phyloP scores from a whole-genome alignment of 1,140 invertebrate genomes.

The Euura saliciscinereae region DNA sequence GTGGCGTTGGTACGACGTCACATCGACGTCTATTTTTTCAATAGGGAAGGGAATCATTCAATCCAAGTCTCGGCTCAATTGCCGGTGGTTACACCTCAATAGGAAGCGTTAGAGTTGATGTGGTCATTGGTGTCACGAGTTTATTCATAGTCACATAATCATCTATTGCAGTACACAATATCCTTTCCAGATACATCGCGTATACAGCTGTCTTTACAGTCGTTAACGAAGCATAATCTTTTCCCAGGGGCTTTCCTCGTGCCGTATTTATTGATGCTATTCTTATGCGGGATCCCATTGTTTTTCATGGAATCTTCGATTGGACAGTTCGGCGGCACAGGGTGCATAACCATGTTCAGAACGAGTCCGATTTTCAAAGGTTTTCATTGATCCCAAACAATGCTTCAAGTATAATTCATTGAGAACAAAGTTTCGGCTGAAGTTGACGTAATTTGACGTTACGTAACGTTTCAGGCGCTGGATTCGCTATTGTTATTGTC shows the following conservation, averaged over 20 bases:
- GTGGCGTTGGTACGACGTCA: too few species aligned
- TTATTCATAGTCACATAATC: too few species aligned
- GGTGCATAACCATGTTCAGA: slow-evolving; percentile 79
- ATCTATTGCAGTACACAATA: too few species aligned
- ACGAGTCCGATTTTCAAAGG: slow-evolving; percentile 88
- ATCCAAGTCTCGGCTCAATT: not conserved
- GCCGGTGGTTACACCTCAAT: not conserved
- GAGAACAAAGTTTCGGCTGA: slow-evolving; percentile 18
- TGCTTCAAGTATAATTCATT: slow-evolving; percentile 9
- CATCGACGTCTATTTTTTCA: too few species aligned
- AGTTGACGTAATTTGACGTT: slow-evolving; percentile 18
- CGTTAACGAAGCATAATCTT: too few species aligned
- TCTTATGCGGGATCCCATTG: slow-evolving; percentile 84
- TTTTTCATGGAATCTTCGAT: slow-evolving; percentile 90
- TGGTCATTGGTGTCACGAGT: too few species aligned
- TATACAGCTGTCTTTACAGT: too few species aligned
- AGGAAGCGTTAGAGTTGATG: not conserved
- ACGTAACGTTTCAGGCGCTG: slow-evolving; percentile 71
- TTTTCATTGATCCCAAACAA: slow-evolving; percentile 43
- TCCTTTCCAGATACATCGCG: too few species aligned
- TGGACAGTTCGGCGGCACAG: slow-evolving; percentile 83
- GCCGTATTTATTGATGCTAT: slow-evolving; percentile 75
- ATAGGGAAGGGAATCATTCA: slow-evolving; percentile 5
- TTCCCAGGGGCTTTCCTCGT: slow-evolving; percentile 75
- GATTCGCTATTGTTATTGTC: slow-evolving; percentile 82